These are phyloP conservation scores for Pogoniulus pusillus DNA, from an alignment of 2,797 vertebrate genomes.

Conservation along the genomic window DNA sequence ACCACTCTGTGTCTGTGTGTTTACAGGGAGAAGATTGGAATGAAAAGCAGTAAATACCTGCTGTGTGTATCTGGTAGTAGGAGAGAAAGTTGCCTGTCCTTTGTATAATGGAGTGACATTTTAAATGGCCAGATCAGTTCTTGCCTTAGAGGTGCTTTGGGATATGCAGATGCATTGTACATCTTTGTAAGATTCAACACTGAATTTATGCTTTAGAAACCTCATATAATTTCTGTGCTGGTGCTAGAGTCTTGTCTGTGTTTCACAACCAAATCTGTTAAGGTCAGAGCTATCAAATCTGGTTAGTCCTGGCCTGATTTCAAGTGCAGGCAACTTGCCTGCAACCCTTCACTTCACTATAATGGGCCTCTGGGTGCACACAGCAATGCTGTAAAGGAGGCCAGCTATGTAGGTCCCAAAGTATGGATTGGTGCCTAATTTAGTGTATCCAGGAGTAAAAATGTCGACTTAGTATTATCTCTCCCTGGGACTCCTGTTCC, in stretches of 20 bases:
- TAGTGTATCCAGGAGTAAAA: constrained; percentile 25
- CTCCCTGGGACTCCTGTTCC: not conserved
- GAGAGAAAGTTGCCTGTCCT: not conserved
- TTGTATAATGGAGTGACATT: not conserved
- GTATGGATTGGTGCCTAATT: not conserved
- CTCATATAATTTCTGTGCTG: not conserved
- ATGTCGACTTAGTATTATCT: not conserved
- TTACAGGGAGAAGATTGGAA: not conserved
- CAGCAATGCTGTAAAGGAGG: not conserved
- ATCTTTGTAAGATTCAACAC: not conserved
- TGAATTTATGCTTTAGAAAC: constrained; percentile 1
- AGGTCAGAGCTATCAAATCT: constrained; percentile 22
- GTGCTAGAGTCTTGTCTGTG: not conserved
- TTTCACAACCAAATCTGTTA: not conserved
- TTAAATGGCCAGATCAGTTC: not conserved
- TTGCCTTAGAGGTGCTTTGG: not conserved
- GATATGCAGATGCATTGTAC: not conserved
- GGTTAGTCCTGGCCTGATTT: not conserved
- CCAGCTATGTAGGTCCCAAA: not conserved
- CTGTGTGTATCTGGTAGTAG: not conserved
- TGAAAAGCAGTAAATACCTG: not conserved
- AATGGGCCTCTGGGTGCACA: not conserved
- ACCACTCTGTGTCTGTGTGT: not conserved
- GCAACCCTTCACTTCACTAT: not conserved
- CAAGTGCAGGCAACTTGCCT: not conserved